A percentile compares a stretch with the other conserved stretches of the same genome.
phyloP scores from a whole-genome alignment of 1,140 invertebrate species.

The Tachypleus tridentatus region DNA sequence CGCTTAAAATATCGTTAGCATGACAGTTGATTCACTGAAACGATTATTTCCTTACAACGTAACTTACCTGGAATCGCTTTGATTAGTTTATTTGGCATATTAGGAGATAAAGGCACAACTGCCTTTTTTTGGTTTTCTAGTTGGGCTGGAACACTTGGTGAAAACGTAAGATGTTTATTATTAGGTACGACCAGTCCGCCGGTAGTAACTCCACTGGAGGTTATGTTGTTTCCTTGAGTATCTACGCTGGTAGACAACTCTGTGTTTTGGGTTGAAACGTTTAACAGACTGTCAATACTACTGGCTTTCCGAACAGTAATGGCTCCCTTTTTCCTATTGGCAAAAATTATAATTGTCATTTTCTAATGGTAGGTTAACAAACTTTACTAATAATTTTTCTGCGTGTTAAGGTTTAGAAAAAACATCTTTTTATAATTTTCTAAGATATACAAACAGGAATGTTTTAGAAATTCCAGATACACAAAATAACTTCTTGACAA shows the following conservation, averaged over 20 bases:
- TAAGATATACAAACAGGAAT: too few species aligned
- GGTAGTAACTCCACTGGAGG: neutral
- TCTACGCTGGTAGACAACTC: conserved; percentile 5
- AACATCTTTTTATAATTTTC: too few species aligned
- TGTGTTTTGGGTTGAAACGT: conserved; percentile 12
- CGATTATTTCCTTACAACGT: neutral
- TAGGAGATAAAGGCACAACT: conserved; percentile 16
- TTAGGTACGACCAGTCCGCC: neutral
- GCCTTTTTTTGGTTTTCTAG: conserved; percentile 25
- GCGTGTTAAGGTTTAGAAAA: too few species aligned
- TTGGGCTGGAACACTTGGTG: conserved; percentile 19
- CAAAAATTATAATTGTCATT: too few species aligned
- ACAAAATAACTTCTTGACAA: too few species aligned
- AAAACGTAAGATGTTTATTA: conserved; percentile 12
- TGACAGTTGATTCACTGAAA: neutral
- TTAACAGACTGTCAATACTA: conserved; percentile 29
- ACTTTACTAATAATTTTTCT: too few species aligned
- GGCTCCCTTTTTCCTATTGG: too few species aligned
- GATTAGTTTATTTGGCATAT: conserved; percentile 15
- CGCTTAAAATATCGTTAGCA: neutral
- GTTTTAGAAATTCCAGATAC: too few species aligned
- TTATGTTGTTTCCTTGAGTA: neutral
- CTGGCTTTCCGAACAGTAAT: conserved; percentile 19
- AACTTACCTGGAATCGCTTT: conserved; percentile 7
- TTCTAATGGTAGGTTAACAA: too few species aligned